A percentile compares a stretch with the other conserved stretches of the same genome.
phyloP scores from a whole-genome alignment of 2,797 vertebrate genomes.

The Diglossa cyanea region DNA sequence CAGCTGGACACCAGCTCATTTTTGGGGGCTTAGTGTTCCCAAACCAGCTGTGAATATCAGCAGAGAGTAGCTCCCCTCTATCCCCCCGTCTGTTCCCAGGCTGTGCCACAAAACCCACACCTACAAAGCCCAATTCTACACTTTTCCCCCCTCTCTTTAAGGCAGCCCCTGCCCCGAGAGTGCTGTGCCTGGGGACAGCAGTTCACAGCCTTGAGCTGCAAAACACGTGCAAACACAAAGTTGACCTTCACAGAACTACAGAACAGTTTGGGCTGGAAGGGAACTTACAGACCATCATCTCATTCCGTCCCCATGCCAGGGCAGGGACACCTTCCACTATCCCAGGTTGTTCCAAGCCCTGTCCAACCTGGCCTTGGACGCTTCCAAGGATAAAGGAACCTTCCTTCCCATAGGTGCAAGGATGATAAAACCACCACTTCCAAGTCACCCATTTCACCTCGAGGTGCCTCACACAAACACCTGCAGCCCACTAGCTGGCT shows the following conservation, averaged over 20 bases:
- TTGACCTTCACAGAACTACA: background rate
- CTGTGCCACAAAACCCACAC: background rate
- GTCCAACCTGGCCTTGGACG: background rate
- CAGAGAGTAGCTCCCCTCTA: background rate
- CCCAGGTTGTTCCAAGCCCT: background rate
- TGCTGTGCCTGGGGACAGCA: background rate
- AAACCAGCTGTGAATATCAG: background rate
- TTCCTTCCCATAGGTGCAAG: background rate
- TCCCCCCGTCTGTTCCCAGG: background rate
- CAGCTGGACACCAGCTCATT: background rate
- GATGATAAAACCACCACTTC: background rate
- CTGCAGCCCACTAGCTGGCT: background rate
- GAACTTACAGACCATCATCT: background rate
- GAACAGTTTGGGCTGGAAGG: background rate
- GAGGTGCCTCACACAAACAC: background rate
- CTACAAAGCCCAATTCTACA: background rate
- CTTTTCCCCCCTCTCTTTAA: background rate
- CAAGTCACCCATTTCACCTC: background rate
- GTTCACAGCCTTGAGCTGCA: background rate
- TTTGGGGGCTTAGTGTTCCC: background rate
- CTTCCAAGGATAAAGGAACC: background rate
- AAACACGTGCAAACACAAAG: background rate
- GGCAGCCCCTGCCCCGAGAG: background rate
- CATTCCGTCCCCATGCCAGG: background rate
- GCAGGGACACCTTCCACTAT: background rate